Evolutionary conservation across 2,113 vertebrate species (phyloP).

Genomic region (Polypterus senegalus): DNA sequence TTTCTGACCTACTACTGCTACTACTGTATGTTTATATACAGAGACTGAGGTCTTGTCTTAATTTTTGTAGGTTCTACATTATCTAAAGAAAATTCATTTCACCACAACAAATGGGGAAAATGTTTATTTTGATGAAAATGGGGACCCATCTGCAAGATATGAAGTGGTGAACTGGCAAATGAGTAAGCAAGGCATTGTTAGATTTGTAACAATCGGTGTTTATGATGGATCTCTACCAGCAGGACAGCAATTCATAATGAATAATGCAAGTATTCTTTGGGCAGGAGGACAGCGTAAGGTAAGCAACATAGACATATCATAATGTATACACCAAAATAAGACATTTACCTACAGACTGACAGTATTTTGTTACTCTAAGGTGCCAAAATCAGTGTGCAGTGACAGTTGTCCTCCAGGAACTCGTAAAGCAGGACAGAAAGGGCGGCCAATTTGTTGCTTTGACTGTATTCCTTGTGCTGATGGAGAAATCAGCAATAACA

Average conservation of each 20-base stretch:
- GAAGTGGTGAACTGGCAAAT: slow-evolving; percentile 51
- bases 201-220: slow-evolving; percentile 44
- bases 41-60: neutral
- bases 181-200: slow-evolving; percentile 17
- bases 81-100: slow-evolving; percentile 29
- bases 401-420: slow-evolving; percentile 24
- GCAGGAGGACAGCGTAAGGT: slow-evolving; percentile 24
- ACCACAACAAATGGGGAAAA: slow-evolving; percentile 45
- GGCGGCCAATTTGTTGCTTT: slow-evolving; percentile 27
- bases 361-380: slow-evolving; percentile 2
- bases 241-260: slow-evolving; percentile 28
- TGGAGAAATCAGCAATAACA: slow-evolving; percentile 29
- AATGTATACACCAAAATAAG: no score
- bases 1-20: neutral
- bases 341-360: no score
- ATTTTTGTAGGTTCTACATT: slow-evolving; percentile 32
- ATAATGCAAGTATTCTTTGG: slow-evolving; percentile 34
- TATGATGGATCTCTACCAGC: slow-evolving; percentile 36
- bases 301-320: neutral
- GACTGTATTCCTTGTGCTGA: slow-evolving; percentile 29
- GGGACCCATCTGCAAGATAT: slow-evolving; percentile 46
- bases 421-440: slow-evolving; percentile 25
- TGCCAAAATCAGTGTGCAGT: slow-evolving; percentile 24
- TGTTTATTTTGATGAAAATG: slow-evolving; percentile 42
- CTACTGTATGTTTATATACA: neutral